These are phyloP conservation scores for Pinna nobilis DNA, from an alignment of 1,140 invertebrate genomes.

Conservation along the genomic window DNA sequence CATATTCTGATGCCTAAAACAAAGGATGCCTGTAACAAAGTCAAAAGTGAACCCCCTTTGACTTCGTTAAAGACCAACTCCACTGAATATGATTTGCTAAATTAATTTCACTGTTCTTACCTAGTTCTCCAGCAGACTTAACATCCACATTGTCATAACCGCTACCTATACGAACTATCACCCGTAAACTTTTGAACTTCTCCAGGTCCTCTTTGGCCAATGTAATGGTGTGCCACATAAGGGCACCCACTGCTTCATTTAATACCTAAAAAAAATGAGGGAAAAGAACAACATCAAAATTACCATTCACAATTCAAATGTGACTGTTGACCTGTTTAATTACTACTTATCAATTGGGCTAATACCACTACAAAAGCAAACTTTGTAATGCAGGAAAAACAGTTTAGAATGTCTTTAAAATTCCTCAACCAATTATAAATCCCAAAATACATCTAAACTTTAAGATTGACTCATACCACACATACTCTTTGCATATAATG, in stretches of 20 bases:
- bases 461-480: too few relatives aligned
- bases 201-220: slow-evolving; percentile 99
- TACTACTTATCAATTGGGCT: too few relatives aligned
- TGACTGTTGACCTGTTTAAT: not conserved
- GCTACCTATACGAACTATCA: slow-evolving; percentile 98
- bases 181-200: slow-evolving; percentile 99
- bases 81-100: too few relatives aligned
- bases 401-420: not conserved
- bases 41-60: too few relatives aligned
- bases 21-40: too few relatives aligned
- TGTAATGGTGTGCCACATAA: slow-evolving; percentile 99
- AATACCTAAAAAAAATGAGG: slow-evolving; percentile 91
- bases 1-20: too few relatives aligned
- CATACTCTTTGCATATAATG: too few relatives aligned
- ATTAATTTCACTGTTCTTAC: too few relatives aligned
- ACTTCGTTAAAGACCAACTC: too few relatives aligned
- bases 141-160: slow-evolving; percentile 99
- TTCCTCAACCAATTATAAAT: not conserved
- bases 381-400: slow-evolving; percentile 5
- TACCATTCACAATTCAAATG: not conserved
- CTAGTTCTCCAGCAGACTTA: slow-evolving; percentile 83
- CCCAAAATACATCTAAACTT: too few relatives aligned
- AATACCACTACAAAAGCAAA: too few relatives aligned
- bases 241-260: slow-evolving; percentile 98
- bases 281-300: not conserved